These are phyloP conservation scores for Anarhynchus alexandrinus DNA, from an alignment of 2,113 vertebrate genomes.

Conservation along the genomic window DNA sequence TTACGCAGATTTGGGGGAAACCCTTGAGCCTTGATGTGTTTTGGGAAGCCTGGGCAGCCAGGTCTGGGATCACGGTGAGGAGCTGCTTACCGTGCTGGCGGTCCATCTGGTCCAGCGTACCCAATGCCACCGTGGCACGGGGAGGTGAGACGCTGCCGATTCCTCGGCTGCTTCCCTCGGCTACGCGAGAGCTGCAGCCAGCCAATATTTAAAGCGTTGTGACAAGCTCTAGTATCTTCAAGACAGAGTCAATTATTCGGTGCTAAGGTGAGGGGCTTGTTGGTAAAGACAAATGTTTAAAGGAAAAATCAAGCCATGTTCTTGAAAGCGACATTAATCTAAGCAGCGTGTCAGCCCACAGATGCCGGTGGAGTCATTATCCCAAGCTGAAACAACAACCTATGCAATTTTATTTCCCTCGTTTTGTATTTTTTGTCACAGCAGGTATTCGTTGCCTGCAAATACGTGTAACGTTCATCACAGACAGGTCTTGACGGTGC, in stretches of 20 bases:
- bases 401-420: slow-evolving; percentile 12
- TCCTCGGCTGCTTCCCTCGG: background rate
- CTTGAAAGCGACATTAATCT: slow-evolving; percentile 37
- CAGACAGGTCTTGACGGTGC: background rate
- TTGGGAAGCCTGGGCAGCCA: background rate
- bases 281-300: slow-evolving; percentile 44
- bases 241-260: slow-evolving; percentile 2
- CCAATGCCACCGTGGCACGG: rapidly evolving
- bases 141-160: rapidly evolving
- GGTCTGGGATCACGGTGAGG: background rate
- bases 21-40: background rate
- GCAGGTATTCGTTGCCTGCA: background rate
- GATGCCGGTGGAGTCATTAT: slow-evolving; percentile 16
- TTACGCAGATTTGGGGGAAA: background rate
- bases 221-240: background rate
- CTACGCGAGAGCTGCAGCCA: background rate
- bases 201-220: background rate
- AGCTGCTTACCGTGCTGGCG: rapidly evolving
- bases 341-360: background rate
- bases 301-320: slow-evolving; percentile 15
- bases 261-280: slow-evolving; percentile 28
- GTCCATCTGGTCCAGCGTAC: background rate
- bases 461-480: rapidly evolving
- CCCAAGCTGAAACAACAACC: slow-evolving; percentile 10
- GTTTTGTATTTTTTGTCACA: slow-evolving; percentile 6